Evolutionary conservation across 2,113 vertebrate species (phyloP).

Genomic region (Cygnus atratus): DNA sequence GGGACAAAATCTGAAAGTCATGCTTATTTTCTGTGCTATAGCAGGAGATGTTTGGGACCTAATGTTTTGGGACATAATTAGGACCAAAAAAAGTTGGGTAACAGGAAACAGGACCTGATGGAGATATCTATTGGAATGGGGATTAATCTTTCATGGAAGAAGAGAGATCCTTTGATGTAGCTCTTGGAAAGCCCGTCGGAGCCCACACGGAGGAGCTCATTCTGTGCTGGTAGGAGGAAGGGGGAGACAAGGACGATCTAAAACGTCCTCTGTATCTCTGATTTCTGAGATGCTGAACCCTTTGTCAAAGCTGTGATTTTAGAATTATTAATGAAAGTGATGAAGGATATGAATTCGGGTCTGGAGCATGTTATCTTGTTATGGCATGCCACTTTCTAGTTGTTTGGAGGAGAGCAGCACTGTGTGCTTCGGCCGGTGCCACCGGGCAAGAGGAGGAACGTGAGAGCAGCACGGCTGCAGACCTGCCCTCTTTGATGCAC

Average conservation of each 20-base stretch:
- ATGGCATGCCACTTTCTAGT: neutral
- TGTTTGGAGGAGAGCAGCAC: neutral
- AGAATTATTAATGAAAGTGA: neutral
- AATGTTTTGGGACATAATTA: neutral
- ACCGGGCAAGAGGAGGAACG: neutral
- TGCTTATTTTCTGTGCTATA: neutral
- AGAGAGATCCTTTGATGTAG: neutral
- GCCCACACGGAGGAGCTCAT: neutral
- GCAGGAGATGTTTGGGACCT: neutral
- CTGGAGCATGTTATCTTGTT: neutral
- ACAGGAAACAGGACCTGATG: neutral
- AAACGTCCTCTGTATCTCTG: neutral
- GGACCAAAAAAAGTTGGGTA: neutral
- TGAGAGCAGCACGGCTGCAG: neutral
- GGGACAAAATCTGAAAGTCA: neutral
- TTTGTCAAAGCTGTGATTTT: neutral
- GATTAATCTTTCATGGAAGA: neutral
- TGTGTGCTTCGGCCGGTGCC: neutral
- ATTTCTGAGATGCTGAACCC: neutral
- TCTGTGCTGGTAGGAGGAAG: neutral
- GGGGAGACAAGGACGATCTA: neutral
- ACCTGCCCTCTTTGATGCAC: slow-evolving; percentile 39
- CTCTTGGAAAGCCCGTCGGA: neutral
- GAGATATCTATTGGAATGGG: neutral
- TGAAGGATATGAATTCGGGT: neutral